A percentile compares a stretch with the other conserved stretches of the same genome.
Evolutionary conservation across 1,140 invertebrate genomes (phyloP).

Genomic region (Drosophila kikkawai): DNA sequence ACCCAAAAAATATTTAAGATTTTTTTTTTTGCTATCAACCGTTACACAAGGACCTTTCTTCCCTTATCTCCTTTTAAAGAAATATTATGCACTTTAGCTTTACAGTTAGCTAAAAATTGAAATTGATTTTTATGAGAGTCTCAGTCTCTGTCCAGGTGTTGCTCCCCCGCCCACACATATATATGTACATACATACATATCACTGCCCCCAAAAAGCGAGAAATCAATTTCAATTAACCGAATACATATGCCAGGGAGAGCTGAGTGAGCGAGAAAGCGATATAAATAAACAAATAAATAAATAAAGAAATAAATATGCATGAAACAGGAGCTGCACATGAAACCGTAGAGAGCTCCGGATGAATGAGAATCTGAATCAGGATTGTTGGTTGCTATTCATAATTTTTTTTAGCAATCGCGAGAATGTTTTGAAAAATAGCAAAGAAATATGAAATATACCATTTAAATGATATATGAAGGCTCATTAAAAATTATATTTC

Average conservation of each 20-base stretch:
- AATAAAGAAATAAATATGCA: slow-evolving; percentile 46
- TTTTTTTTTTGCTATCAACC: not conserved
- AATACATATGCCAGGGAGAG: slow-evolving; percentile 55
- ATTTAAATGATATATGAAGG: too few relatives aligned
- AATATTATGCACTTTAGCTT: slow-evolving; percentile 52
- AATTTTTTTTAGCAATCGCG: too few relatives aligned
- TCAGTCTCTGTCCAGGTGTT: slow-evolving; percentile 13
- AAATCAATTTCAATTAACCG: slow-evolving; percentile 81
- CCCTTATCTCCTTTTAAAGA: not conserved
- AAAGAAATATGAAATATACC: too few relatives aligned
- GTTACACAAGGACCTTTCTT: not conserved
- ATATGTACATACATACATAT: not conserved
- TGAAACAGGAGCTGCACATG: slow-evolving; percentile 23
- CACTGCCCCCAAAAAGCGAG: not conserved
- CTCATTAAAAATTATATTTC: too few relatives aligned
- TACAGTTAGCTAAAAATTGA: slow-evolving; percentile 54
- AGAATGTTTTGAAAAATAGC: too few relatives aligned
- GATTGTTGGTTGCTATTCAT: too few relatives aligned
- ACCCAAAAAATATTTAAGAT: not conserved
- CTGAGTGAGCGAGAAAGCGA: not conserved
- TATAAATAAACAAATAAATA: slow-evolving; percentile 7
- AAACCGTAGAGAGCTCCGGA: slow-evolving; percentile 1
- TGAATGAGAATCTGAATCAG: not conserved
- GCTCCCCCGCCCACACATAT: not conserved
- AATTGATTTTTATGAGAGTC: slow-evolving; percentile 67